A percentile compares a stretch with the other conserved stretches of the same genome.
phyloP scores from a whole-genome alignment of 2,888 invertebrate species.

The Xylophagus ater region DNA sequence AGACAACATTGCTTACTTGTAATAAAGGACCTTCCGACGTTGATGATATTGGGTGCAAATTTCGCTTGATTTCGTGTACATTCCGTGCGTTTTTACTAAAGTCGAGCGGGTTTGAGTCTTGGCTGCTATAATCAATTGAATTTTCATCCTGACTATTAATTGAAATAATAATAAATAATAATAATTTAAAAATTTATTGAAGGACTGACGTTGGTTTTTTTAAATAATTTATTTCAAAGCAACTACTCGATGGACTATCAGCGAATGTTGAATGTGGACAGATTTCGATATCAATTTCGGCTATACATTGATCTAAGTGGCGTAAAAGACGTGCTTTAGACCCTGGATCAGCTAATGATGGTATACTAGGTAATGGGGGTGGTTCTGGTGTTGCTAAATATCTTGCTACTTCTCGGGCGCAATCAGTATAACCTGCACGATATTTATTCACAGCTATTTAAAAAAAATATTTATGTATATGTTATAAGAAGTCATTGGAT shows the following conservation, averaged over 20 bases:
- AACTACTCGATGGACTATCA: constrained; percentile 32
- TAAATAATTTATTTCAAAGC: constrained; percentile 27
- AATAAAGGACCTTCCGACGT: constrained; percentile 12
- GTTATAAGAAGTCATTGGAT: background rate
- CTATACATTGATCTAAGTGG: constrained; percentile 49
- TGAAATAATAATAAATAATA: background rate
- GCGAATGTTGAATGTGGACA: constrained; percentile 33
- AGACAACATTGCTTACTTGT: too few relatives aligned
- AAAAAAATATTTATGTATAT: background rate
- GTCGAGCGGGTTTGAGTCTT: constrained; percentile 41
- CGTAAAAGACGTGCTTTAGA: constrained; percentile 47
- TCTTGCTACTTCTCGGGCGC: constrained; percentile 47
- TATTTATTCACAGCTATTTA: constrained; percentile 37
- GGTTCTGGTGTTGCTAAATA: constrained; percentile 38
- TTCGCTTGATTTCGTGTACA: constrained; percentile 11
- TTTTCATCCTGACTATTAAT: constrained; percentile 28
- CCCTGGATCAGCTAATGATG: constrained; percentile 44
- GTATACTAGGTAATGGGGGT: constrained; percentile 35
- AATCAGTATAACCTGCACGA: constrained; percentile 51
- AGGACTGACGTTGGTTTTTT: too few relatives aligned
- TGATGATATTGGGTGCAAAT: constrained; percentile 16
- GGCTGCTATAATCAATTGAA: constrained; percentile 33
- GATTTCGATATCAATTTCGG: constrained; percentile 48
- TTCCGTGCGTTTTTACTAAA: constrained; percentile 37
- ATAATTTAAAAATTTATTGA: constrained; percentile 16